Evolutionary conservation across 23 tunicate genomes (phyloP), one percentile per base, ranked within the genome.

Genomic region (Halocynthia roretzi): DNA sequence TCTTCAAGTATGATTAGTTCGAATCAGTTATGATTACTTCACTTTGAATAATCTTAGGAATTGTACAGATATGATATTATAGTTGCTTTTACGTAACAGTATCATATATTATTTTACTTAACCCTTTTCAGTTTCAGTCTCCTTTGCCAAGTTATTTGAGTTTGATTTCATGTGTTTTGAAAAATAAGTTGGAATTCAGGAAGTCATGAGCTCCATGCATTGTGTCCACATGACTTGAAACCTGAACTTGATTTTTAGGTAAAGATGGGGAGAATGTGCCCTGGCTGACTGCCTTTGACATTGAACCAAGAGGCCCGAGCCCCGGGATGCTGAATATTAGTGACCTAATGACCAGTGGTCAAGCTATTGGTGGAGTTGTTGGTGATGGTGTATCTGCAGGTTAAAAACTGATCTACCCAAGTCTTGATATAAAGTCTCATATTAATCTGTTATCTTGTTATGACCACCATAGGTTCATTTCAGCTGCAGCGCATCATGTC

Each of bases 321-420:
- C 98, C 98, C 6, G 98, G 98, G 7, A 92, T 92, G 98, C 78
- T 92, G 76, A 87, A 92, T 67, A 86, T 92, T 49, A 65, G 71
- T 73, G 92, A 92, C 56, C 67, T 92, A 69, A 92, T 86, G 92
- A 77, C 87, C 15, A 85, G 98, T 4, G 98, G 98, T 9, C 92
- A 92, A 73, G 91, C 98, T 5, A 78, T 92, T 31, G 98, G 98
- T 5, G 98, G 98, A 5, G 98, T 92, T n/a, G 98, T 92, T 67
- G 92, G 91, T 5, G 92, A 92, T 53, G 92, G 92, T 8, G 92
- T 92, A 20, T 82, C 91, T 17, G 96, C 96, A 6, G 96, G 96
- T 89, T 23, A 53, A 40, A 53, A 8, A n/a, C 51, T 31, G 66
- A 7, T 48, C 8, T n/a, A n/a, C n/a, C n/a, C n/a, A n/a, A n/a